Conservation (phyloP, 2,797 vertebrate genomes). For the Hemibagrus guttatus region DNA sequence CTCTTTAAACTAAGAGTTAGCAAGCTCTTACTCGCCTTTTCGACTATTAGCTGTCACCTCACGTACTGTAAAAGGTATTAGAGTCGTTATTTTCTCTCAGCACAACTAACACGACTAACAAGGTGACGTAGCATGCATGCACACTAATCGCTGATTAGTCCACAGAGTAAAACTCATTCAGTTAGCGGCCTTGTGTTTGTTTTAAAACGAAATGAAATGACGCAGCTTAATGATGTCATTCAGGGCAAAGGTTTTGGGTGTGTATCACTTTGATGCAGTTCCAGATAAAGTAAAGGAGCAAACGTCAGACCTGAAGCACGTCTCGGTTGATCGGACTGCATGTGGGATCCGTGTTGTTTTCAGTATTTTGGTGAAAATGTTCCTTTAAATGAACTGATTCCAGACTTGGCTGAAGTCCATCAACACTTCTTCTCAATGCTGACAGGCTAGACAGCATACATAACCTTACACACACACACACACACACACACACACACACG, state of each 20-base stretch:
- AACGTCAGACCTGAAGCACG: background rate
- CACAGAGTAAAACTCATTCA: background rate
- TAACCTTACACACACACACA: background rate
- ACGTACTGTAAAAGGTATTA: background rate
- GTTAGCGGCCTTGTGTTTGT: background rate
- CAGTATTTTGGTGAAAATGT: conserved; percentile 7
- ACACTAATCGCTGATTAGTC: background rate
- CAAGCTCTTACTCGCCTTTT: background rate
- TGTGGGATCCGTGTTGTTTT: background rate
- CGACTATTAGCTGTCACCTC: background rate
- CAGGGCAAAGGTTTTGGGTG: background rate
- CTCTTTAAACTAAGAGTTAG: background rate
- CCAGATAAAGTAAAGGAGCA: background rate
- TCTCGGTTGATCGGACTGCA: background rate
- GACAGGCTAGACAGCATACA: conserved; percentile 45
- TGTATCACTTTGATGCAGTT: conserved; percentile 1
- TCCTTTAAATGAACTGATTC: conserved; percentile 12
- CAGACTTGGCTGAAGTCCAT: conserved; percentile 26
- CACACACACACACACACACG: background rate
- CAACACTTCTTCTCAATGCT: conserved; percentile 38
- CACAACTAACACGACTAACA: background rate
- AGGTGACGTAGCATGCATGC: background rate
- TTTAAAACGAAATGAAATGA: background rate
- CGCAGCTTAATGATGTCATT: background rate
- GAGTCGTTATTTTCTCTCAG: background rate